Conservation (phyloP, 2,888 invertebrate genomes). For the Acleris sparsana region DNA sequence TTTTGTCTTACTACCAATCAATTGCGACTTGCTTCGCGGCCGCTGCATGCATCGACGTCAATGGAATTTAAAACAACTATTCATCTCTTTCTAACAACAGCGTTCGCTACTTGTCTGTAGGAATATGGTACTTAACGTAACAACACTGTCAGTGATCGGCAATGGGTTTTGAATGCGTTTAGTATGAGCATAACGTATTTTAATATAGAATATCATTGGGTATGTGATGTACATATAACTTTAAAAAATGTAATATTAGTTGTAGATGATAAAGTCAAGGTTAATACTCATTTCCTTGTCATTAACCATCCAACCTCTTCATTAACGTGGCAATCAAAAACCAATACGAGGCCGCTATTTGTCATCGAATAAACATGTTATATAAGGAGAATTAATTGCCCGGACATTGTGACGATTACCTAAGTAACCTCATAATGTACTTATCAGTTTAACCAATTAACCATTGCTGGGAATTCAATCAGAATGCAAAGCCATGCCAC, state of each 20-base stretch:
- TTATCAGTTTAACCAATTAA: constrained; percentile 20
- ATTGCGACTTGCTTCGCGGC: too few species aligned
- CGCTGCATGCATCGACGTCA: too few species aligned
- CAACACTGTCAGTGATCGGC: too few species aligned
- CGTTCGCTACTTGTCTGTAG: too few species aligned
- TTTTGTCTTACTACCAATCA: too few species aligned
- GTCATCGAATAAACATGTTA: constrained; percentile 17
- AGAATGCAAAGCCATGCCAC: constrained; percentile 14
- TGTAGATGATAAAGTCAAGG: constrained; percentile 6
- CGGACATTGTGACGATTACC: constrained; percentile 6
- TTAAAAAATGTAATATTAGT: too few species aligned
- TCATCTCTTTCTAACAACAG: too few species aligned
- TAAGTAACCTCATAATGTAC: neutral
- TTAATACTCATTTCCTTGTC: constrained; percentile 10
- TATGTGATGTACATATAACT: neutral
- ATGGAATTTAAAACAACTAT: too few species aligned
- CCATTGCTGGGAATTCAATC: constrained; percentile 27
- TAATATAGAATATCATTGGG: too few species aligned
- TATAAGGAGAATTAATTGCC: constrained; percentile 7
- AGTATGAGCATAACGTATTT: too few species aligned
- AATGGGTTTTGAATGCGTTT: too few species aligned
- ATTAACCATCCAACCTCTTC: constrained; percentile 28
- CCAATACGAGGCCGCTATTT: constrained; percentile 12
- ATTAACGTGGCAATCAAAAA: constrained; percentile 13
- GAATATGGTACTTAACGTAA: too few species aligned